phyloP scores from a whole-genome alignment of 2,888 invertebrate species.

The Pogonocherus hispidulus region DNA sequence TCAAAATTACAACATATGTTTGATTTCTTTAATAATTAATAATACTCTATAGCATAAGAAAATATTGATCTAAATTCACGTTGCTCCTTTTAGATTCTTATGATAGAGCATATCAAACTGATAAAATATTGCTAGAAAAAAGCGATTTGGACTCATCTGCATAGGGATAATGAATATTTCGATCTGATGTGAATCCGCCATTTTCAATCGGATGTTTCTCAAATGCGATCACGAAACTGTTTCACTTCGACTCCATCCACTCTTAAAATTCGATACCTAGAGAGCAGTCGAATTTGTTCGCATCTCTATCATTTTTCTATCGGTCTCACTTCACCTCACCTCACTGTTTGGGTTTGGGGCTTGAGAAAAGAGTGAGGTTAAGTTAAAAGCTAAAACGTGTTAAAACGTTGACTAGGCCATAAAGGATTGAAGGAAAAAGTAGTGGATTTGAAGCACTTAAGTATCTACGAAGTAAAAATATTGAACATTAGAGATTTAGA shows the following conservation, averaged over 20 bases:
- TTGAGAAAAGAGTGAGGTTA: not conserved
- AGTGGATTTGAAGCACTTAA: not conserved
- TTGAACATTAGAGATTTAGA: not conserved
- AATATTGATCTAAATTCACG: no score
- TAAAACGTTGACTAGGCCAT: not conserved
- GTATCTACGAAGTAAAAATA: not conserved
- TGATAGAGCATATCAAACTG: no score
- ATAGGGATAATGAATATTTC: not conserved
- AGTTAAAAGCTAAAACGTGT: no score
- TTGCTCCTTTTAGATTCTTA: no score
- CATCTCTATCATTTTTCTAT: not conserved
- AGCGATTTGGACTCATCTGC: no score
- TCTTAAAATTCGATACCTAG: not conserved
- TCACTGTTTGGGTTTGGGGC: not conserved
- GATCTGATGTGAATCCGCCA: not conserved
- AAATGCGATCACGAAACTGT: not conserved
- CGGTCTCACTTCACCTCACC: not conserved
- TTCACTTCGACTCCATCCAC: not conserved
- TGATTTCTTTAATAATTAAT: no score
- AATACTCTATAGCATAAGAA: no score
- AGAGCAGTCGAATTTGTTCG: not conserved
- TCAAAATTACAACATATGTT: no score
- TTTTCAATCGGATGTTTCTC: not conserved
- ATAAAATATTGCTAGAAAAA: no score
- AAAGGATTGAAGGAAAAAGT: not conserved